Evolutionary conservation across 2,888 invertebrate species (phyloP), one percentile per base, ranked within the genome.

Genomic region (Physocephala rufipes): DNA sequence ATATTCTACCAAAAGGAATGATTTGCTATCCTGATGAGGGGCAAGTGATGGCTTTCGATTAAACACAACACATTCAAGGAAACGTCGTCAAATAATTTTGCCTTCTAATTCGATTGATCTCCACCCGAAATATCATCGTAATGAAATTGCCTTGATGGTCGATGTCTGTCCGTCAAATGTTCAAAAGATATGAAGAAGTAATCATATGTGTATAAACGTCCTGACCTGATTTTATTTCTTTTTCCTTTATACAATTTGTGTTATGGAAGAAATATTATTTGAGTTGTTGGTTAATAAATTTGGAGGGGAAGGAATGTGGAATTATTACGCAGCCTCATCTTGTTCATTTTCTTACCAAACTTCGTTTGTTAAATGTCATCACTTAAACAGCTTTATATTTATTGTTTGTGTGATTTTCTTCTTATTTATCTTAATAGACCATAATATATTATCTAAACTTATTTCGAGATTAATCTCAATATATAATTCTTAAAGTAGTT

Each of bases 271-370:
- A 26, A 43, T n/a, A 47, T 45, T 47, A 47, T 63, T 63, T 45
- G 21, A 63, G 45, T 63, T 63, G 63, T 63, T 63, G 45, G 24
- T 63, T 63, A 58, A 58, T 19, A 19, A 21, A 43, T 36, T 36
- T n/a, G 2, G 24, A 19, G 61, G 30, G 9, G 30, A 3, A 9
- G 16, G 3, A 24, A 2, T n/a, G 21, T 21, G 21, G 15, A 19
- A 36, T n/a, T n/a, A 2, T 49, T 49, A n/a, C 16, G 19, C n/a
- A n/a, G n/a, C 3, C 58, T 58, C 28, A 28, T 55, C 13, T n/a
- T 55, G 24, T 58, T 47, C 45, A 43, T 45, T 63, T 63, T 63
- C 43, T 63, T 63, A 63, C 13, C 3, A 63, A 47, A 63, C 58
- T 2, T 24, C 55, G 21, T 24, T 15, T 45, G 9, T 45, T 45